Evolutionary conservation across 2,888 invertebrate species (phyloP).

Genomic region (Eilema depressum): DNA sequence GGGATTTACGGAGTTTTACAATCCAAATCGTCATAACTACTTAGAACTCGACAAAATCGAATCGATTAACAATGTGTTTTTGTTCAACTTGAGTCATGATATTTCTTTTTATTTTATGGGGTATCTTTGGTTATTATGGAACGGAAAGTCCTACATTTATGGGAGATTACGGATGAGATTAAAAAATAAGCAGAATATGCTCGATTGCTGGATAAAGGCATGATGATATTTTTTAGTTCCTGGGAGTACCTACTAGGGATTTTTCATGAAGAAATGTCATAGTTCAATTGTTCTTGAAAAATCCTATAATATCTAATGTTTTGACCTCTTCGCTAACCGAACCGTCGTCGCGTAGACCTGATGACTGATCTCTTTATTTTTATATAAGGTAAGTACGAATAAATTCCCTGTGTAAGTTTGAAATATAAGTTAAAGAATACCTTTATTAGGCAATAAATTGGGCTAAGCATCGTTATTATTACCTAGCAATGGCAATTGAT

Average conservation of each 20-base stretch:
- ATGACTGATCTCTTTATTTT: background rate
- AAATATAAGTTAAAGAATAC: background rate
- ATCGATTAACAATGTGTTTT: constrained; percentile 39
- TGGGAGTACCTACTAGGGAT: background rate
- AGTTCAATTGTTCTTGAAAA: too few species aligned
- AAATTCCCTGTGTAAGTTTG: too few species aligned
- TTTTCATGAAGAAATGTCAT: background rate
- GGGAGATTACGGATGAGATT: background rate
- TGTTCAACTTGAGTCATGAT: constrained; percentile 34
- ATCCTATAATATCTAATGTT: too few species aligned
- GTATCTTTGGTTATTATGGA: constrained; percentile 5
- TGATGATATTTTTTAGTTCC: background rate
- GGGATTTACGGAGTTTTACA: constrained; percentile 49
- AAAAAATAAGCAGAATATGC: background rate
- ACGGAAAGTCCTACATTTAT: background rate
- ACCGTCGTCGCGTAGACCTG: too few species aligned
- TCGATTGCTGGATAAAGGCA: background rate
- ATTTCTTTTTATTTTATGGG: constrained; percentile 15
- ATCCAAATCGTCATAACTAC: constrained; percentile 45
- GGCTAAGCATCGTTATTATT: too few species aligned
- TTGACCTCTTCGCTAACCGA: background rate
- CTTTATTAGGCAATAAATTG: too few species aligned
- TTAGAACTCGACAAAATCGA: constrained; percentile 43
- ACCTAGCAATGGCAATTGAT: background rate
- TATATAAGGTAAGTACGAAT: background rate